A percentile compares a stretch with the other conserved stretches of the same genome.
phyloP scores from a whole-genome alignment of 2,113 vertebrate genomes.

The Esox niger region DNA sequence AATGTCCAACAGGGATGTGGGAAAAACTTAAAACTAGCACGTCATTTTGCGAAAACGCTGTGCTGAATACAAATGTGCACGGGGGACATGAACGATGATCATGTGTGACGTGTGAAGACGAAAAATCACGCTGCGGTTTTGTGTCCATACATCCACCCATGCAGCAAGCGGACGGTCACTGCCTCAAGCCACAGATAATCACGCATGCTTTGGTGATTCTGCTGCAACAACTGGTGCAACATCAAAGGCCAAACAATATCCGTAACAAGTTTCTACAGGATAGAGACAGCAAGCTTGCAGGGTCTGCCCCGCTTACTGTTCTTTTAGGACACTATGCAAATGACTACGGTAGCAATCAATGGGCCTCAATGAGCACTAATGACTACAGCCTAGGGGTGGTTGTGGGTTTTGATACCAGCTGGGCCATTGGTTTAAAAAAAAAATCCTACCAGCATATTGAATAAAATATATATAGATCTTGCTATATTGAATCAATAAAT shows the following conservation, averaged over 20 bases:
- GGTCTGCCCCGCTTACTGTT: neutral
- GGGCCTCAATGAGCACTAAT: too few species aligned
- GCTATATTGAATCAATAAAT: too few species aligned
- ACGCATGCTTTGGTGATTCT: conserved; percentile 1
- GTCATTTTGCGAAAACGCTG: neutral
- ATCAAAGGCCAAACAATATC: neutral
- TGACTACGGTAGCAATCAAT: too few species aligned
- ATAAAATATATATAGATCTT: too few species aligned
- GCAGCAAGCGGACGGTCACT: neutral
- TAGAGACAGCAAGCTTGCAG: neutral
- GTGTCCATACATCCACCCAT: neutral
- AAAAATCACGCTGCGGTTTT: neutral
- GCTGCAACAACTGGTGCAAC: neutral
- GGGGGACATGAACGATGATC: too few species aligned
- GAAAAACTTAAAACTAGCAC: neutral
- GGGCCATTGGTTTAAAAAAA: too few species aligned
- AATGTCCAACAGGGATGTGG: neutral
- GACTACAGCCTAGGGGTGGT: too few species aligned
- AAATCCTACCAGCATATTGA: too few species aligned
- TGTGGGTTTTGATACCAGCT: too few species aligned
- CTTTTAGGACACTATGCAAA: neutral
- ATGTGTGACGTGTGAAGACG: neutral
- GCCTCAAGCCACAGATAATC: conserved; percentile 10
- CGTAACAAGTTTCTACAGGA: neutral
- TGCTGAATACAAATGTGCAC: neutral